Base-by-base conservation (phyloP, 1,140 invertebrate genomes). In the Eriosoma lanigerum region DNA sequence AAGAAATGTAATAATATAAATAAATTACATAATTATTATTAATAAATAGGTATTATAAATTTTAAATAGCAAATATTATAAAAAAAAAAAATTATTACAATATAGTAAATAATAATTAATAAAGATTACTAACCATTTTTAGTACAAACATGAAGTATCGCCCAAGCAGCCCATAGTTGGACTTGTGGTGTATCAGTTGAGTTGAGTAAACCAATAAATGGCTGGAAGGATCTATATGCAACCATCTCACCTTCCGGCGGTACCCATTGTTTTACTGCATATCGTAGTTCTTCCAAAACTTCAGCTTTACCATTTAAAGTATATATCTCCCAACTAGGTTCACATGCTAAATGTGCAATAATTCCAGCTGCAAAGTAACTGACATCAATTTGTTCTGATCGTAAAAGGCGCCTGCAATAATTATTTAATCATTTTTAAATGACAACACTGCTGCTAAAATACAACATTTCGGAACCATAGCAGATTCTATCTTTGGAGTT, bases 351-450 rank as follows among this genome's bases (percentile, higher is more conserved):
- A 86, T 95, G 92, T 24, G 93, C 92, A 50, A 93, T 88, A 81
- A 95, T 93, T 6, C 93, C 93, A 72, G 93, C 93, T 19, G 93
- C 92, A 86, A 94, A 95, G 85, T 94, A 95, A 83, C 91, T 92
- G 24, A 93, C 92, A 85, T 94, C 93, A 83, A 94, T 93, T 83
- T 92, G 90, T 50, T 88, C 85, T 2, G 91, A 92, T 83, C 89
- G 87, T 60, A 93, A 85, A 26, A 93, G 85, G 32, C 84, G 68
- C 78, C 84, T 85, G 64, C 4, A 82, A 81, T 48, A 24, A 64
- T 26, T 80, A 52, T 29, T 17, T 66, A 58, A 48, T n/a, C 8
- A 38, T 38, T 38, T 38, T 38, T 38, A 38, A 38, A n/a, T n/a
- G n/a, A n/a, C n/a, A n/a, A n/a, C n/a, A n/a, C n/a, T n/a, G n/a